Evolutionary conservation across 1,140 invertebrate species (phyloP), one percentile per base, ranked within the genome.

Genomic region (Physella acuta): DNA sequence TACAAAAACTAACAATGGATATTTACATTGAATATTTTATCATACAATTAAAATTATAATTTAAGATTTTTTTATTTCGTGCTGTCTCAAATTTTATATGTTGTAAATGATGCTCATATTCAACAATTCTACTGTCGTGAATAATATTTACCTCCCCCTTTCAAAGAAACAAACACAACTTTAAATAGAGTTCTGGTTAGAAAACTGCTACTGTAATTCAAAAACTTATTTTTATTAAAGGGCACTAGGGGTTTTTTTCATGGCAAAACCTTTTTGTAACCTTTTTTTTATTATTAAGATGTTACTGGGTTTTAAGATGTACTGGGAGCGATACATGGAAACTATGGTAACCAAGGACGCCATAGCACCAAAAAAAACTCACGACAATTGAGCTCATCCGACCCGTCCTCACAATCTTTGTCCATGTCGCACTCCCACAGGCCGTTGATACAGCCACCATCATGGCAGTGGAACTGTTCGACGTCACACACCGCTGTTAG

Each of bases 361-460:
- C 28, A 24, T 3, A 20, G 20, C 16, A 26, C 33, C n/a, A n/a
- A n/a, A n/a, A n/a, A n/a, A n/a, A 30, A 44, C 34, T 26, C 20
- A 63, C 61, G 36, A 63, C 37, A 63, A 20, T 16, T 14, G 20
- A 26, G 2, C 28, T 61, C 59, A 36, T 61, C 59, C 34, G 31
- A 36, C 0, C 39, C 28, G 20, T 34, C 30, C 31, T 17, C 33
- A n/a, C 59, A 61, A 26, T 61, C 59, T 5, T 61, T 26, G 17
- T 61, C 30, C 0, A 14, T 26, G 20, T 61, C 59, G 20, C 59
- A 61, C 33, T 17, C 20, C 16, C 28, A 61, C 8, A 8, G 24
- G 11, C 16, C 3, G 11, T 34, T 17, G 2, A 61, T 16, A 37
- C 59, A 61, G 28, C 2, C 11, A 1, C 33, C 33, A 3, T 61